These are phyloP conservation scores for Ctenopoma kingsleyae DNA, from an alignment of 2,797 vertebrate species.

Conservation along the genomic window DNA sequence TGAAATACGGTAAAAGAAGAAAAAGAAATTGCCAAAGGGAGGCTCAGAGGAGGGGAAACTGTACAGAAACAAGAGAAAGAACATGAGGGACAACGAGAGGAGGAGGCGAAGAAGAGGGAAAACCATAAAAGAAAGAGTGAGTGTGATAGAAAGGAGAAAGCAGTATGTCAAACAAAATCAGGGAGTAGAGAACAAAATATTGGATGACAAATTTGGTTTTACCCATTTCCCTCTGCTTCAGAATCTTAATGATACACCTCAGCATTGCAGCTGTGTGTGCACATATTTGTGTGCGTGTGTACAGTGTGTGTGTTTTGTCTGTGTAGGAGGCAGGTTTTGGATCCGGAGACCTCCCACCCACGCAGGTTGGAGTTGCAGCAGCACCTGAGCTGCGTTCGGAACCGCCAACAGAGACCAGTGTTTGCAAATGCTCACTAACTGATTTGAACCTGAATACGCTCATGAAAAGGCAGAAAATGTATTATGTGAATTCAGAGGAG, in stretches of 20 bases:
- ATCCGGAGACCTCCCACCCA: constrained; percentile 67
- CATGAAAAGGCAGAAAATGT: constrained; percentile 41
- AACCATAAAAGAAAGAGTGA: background rate
- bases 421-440: constrained; percentile 67
- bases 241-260: constrained; percentile 53
- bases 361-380: constrained; percentile 65
- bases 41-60: background rate
- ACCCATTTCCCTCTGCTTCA: constrained; percentile 34
- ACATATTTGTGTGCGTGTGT: background rate
- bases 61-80: background rate
- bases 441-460: constrained; percentile 56
- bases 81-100: background rate
- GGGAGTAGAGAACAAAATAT: constrained; percentile 36
- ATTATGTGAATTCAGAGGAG: constrained; percentile 42
- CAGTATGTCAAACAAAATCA: constrained; percentile 16
- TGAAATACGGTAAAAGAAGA: background rate
- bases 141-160: constrained; percentile 3
- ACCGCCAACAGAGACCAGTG: constrained; percentile 59
- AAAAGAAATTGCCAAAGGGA: background rate
- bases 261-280: constrained; percentile 4
- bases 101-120: constrained; percentile 2
- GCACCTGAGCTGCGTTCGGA: constrained; percentile 72
- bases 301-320: constrained; percentile 22
- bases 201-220: constrained; percentile 43
- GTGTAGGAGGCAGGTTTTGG: constrained; percentile 70